Base-by-base conservation (phyloP, 2,888 invertebrate genomes). In the Nesidiocoris tenuis region DNA sequence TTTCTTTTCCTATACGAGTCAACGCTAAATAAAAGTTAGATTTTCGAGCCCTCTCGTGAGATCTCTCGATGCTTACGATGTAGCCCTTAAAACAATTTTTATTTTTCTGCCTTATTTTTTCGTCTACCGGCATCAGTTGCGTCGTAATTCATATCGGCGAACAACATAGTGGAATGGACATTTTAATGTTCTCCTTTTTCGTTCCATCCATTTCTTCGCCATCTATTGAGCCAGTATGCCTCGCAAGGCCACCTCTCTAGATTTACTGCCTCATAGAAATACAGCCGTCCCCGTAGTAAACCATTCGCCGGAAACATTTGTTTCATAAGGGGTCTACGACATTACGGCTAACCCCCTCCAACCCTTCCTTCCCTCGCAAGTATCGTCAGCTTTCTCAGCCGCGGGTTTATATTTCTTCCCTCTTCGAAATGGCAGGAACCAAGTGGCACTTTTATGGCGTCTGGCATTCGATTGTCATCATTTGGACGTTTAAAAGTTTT, bases 221-320 rank as follows among this genome's bases (percentile, higher is more conserved):
- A n/a, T n/a, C n/a, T n/a, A n/a, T n/a, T n/a, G n/a, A n/a, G n/a
- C n/a, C n/a, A n/a, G n/a, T n/a, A n/a, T n/a, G n/a, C n/a, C n/a
- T n/a, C n/a, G n/a, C n/a, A n/a, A n/a, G n/a, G n/a, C n/a, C n/a
- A 39, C 39, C 25, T 65, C 39, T 19, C n/a, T 16, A 17, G 65
- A 65, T 65, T 65, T 65, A 65, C 19, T 24, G 18, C 21, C 65
- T 65, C 65, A 18, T 65, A 12, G 18, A 39, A 25, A 65, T 65
- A 65, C 65, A 65, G 39, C 39, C 19, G 23, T 64, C 25, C 39
- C 39, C 39, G 65, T 19, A 25, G 65, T 65, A 65, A 65, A 65
- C 65, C 65, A 39, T 65, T 39, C 39, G 65, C 25, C 65, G 65
- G 65, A 65, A 65, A 65, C 65, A 65, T 65, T 65, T 64, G 64